Evolutionary conservation across 2,888 invertebrate species (phyloP), one percentile per base, ranked within the genome.

Genomic region (Pycnomerus fuliginosus): DNA sequence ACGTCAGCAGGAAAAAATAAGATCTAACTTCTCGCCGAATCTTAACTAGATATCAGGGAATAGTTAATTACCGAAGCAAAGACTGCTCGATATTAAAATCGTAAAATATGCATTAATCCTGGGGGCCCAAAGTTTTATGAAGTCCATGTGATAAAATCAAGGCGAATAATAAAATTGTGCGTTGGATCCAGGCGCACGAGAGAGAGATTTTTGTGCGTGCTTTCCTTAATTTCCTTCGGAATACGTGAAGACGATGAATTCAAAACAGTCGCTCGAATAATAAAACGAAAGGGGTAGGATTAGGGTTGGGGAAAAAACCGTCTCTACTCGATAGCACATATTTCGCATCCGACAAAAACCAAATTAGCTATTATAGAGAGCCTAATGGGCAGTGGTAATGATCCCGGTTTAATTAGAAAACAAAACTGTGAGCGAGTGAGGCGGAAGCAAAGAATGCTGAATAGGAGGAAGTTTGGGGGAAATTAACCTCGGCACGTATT

Each of bases 21-120:
- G n/a, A n/a, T n/a, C n/a, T n/a, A n/a, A n/a, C n/a, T n/a, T n/a
- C n/a, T n/a, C n/a, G n/a, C n/a, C n/a, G n/a, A n/a, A n/a, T n/a
- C n/a, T n/a, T n/a, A n/a, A n/a, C n/a, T n/a, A 60, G 62, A 64
- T 64, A 62, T 61, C 64, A 61, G 51, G 58, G 58, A 62, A 62
- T 62, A 60, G 62, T 63, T 62, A 64, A 62, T 63, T 63, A 63
- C 61, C 60, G 52, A 63, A 60, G 59, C 60, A 58, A 59, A 58
- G 59, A 55, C 57, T 55, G 54, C 59, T 60, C 58, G 62, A 65
- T 65, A 65, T 64, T 65, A 64, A 62, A 66, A 67, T 64, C 65
- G 66, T 67, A 65, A 67, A 67, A 65, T 67, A 65, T 67, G 65
- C 67, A 65, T 67, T 67, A 66, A 67, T 67, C 64, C 62, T 55